These are phyloP conservation scores for Nephrotoma appendiculata DNA, from an alignment of 2,888 invertebrate genomes.

Conservation along the genomic window DNA sequence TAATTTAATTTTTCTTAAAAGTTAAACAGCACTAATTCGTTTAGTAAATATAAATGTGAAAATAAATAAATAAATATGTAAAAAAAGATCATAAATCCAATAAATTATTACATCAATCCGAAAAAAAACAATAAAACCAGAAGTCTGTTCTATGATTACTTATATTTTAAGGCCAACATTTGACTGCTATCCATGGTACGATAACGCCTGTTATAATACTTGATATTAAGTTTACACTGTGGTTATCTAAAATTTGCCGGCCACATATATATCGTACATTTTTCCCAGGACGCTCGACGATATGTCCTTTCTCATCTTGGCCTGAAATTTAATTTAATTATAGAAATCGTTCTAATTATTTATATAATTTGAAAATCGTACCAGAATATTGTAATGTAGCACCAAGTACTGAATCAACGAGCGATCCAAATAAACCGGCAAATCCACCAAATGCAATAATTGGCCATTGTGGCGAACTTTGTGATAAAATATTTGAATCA, in stretches of 20 bases:
- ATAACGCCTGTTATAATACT: slow-evolving; percentile 57
- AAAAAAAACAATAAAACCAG: neutral
- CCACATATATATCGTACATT: slow-evolving; percentile 65
- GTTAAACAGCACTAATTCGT: neutral
- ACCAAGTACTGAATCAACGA: slow-evolving; percentile 71
- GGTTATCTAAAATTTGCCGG: slow-evolving; percentile 62
- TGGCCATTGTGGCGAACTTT: slow-evolving; percentile 65
- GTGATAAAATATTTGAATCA: slow-evolving; percentile 38
- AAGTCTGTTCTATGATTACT: neutral
- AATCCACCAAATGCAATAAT: slow-evolving; percentile 54
- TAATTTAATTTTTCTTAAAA: neutral
- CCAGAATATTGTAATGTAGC: slow-evolving; percentile 80
- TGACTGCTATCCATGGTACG: slow-evolving; percentile 47
- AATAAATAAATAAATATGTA: neutral
- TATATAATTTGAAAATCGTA: slow-evolving; percentile 17
- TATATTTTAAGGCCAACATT: slow-evolving; percentile 35
- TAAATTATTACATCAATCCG: neutral
- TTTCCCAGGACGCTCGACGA: slow-evolving; percentile 56
- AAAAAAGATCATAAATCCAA: neutral
- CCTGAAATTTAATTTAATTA: slow-evolving; percentile 34
- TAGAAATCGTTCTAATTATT: neutral
- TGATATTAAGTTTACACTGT: slow-evolving; percentile 74
- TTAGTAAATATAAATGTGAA: neutral
- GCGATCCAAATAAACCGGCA: slow-evolving; percentile 64
- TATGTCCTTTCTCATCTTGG: slow-evolving; percentile 46